Conservation (phyloP, 2,888 invertebrate species). For the Patella pellucida region DNA sequence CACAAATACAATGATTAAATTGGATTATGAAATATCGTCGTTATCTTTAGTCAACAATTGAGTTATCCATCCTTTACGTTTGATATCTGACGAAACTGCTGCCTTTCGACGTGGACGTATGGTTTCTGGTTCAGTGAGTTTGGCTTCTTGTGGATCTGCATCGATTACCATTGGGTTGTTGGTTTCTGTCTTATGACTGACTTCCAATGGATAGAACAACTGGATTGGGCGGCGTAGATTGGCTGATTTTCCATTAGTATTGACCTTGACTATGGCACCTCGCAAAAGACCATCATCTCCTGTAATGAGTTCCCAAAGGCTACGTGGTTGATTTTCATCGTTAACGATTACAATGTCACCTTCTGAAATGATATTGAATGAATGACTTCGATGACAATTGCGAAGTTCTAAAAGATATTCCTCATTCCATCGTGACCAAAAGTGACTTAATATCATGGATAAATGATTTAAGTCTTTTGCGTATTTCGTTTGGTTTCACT, state of each 20-base stretch:
- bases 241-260: no score
- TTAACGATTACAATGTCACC: neutral
- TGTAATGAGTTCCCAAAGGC: neutral
- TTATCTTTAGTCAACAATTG: neutral
- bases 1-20: neutral
- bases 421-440: neutral
- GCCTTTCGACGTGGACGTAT: conserved; percentile 4
- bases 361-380: neutral
- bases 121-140: neutral
- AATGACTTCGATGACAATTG: neutral
- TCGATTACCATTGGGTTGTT: neutral
- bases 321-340: neutral
- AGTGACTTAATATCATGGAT: neutral
- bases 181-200: no score
- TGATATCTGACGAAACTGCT: neutral
- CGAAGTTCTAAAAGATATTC: neutral
- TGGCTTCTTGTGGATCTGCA: neutral
- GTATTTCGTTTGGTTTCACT: no score
- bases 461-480: neutral
- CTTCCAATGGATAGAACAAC: no score
- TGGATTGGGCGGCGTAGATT: no score
- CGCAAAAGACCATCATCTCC: no score
- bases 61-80: neutral
- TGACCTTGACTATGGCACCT: no score
- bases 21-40: neutral